Evolutionary conservation across 1,140 invertebrate species (phyloP).

Genomic region (Drosophila bipectinata): DNA sequence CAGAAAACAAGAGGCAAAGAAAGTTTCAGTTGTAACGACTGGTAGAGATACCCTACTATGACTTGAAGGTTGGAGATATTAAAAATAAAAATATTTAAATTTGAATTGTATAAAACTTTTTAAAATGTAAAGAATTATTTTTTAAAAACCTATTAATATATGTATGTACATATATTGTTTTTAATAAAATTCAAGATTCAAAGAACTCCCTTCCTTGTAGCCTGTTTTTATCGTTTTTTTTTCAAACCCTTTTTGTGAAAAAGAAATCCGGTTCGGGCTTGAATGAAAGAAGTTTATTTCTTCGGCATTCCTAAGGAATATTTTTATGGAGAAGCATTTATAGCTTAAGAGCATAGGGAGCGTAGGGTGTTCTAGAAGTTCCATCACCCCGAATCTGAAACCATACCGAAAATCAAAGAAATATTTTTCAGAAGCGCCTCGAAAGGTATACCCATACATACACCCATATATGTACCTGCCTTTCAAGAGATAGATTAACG

Average conservation of each 20-base stretch:
- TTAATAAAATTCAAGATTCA: slow-evolving; percentile 12
- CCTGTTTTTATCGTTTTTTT: slow-evolving; percentile 23
- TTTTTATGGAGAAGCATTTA: slow-evolving; percentile 16
- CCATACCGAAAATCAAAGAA: slow-evolving; percentile 13
- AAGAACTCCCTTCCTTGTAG: slow-evolving; percentile 1
- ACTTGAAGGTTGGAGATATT: not conserved
- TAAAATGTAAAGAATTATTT: not conserved
- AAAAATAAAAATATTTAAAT: not conserved
- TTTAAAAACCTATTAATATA: not conserved
- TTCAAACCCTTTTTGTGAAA: slow-evolving; percentile 18
- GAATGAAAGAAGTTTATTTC: slow-evolving; percentile 40
- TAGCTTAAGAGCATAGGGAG: not conserved
- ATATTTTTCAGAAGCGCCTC: slow-evolving; percentile 48
- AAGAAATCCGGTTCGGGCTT: slow-evolving; percentile 40
- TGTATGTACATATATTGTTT: too few species aligned
- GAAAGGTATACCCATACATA: too few species aligned
- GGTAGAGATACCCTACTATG: slow-evolving; percentile 34
- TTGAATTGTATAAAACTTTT: not conserved
- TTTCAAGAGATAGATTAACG: slow-evolving; percentile 47
- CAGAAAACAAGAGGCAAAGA: slow-evolving; percentile 43
- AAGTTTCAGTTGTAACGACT: slow-evolving; percentile 37
- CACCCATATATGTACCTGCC: too few species aligned
- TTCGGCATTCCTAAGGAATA: slow-evolving; percentile 41
- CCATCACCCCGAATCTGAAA: not conserved
- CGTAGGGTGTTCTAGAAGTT: slow-evolving; percentile 31